Evolutionary conservation across 2,888 invertebrate species (phyloP), one percentile per base, ranked within the genome.

Genomic region (Cryptocephalus moraei): DNA sequence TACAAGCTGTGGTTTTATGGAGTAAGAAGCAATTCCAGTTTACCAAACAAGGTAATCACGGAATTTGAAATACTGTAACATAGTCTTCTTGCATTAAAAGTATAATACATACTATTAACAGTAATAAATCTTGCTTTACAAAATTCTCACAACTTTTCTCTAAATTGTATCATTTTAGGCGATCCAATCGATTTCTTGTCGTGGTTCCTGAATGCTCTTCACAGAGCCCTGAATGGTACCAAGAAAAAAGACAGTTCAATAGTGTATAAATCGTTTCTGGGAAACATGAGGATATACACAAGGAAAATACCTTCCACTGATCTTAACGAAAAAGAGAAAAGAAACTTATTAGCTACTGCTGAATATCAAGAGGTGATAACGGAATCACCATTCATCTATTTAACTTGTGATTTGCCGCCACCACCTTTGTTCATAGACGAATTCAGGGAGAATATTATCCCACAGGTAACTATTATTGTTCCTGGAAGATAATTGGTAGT

Each of bases 401-500:
- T 99, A 50, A 97, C 97, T 0, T 94, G 97, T 65, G 99, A 99
- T 72, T 75, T 99, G 48, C 99, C 99, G 0, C 91, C 97, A 1
- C 93, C 95, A 1, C 99, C 99, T 0, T 75, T 96, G 11, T 99
- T 96, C 66, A 95, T 94, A 50, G 99, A 99, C 70, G 96, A 96
- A 69, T 86, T 94, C 60, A 81, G 91, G 55, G 97, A 99, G 74
- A 99, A 97, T 70, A 99, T 99, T 58, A 99, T 99, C 65, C 99
- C 99, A 41, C 96, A 97, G 77, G 92, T 90, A 61, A 36, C n/a
- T 12, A 36, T 36, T 6, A 36, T n/a, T 36, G n/a, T 36, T 36
- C 12, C n/a, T 36, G 12, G 6, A 36, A 36, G n/a, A 4, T 36
- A n/a, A 11, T 36, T 36, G 36, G 6, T 34, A 9, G 9, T n/a